These are phyloP conservation scores for Platichthys stellatus DNA, from an alignment of 2,113 vertebrate species.

Conservation along the genomic window DNA sequence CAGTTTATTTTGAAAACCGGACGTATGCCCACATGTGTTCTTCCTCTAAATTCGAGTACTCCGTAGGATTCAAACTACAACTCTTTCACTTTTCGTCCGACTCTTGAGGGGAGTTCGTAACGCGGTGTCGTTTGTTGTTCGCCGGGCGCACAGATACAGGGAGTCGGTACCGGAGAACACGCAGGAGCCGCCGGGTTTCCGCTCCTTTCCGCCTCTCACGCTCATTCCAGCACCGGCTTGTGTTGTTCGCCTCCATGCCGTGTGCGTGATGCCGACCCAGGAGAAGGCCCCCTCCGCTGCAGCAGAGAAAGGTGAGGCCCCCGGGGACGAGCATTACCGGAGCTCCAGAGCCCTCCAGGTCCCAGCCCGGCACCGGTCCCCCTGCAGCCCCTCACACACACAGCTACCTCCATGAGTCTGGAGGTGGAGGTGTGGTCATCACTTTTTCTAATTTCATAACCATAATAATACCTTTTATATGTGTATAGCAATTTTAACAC, in stretches of 20 bases:
- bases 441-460: too few relatives aligned
- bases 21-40: too few relatives aligned
- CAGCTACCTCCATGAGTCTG: too few relatives aligned
- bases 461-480: too few relatives aligned
- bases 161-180: not conserved
- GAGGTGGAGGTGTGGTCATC: too few relatives aligned
- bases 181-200: too few relatives aligned
- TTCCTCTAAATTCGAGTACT: too few relatives aligned
- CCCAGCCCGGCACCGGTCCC: not conserved
- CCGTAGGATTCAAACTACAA: conserved; percentile 62
- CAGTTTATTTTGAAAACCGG: too few relatives aligned
- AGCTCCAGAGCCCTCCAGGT: conserved; percentile 24
- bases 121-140: accelerated
- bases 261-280: conserved; percentile 88
- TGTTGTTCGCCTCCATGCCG: not conserved
- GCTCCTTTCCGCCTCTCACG: not conserved
- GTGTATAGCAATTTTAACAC: too few relatives aligned
- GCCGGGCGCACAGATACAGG: conserved; percentile 18
- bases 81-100: conserved; percentile 47
- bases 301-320: conserved; percentile 83
- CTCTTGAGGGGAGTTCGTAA: conserved; percentile 66
- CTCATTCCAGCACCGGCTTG: not conserved
- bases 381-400: not conserved
- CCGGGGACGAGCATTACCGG: conserved; percentile 12
- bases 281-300: conserved; percentile 89